A percentile compares a stretch with the other conserved stretches of the same genome.
These are phyloP conservation scores for Sinocyclocheilus rhinocerous DNA, from an alignment of 2,113 vertebrate genomes.

Conservation along the genomic window DNA sequence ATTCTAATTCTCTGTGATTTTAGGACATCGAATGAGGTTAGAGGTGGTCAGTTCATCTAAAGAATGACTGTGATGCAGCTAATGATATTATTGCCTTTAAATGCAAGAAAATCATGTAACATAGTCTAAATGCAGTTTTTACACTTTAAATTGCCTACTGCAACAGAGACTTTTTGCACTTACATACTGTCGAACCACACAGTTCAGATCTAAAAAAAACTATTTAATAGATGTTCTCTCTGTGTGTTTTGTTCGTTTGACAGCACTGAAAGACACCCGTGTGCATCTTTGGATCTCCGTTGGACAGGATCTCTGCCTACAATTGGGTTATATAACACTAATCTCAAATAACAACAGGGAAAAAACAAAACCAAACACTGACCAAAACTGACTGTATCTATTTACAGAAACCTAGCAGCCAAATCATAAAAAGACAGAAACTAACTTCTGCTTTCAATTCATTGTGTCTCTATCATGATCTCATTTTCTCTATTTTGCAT, in stretches of 20 bases:
- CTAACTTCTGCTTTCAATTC: not conserved
- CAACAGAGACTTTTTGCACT: not conserved
- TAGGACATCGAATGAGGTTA: not conserved
- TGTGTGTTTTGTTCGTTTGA: not conserved
- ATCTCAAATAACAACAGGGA: slow-evolving; percentile 16
- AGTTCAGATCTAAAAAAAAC: not conserved
- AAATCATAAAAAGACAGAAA: not conserved
- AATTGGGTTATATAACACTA: not conserved
- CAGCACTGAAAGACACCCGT: not conserved
- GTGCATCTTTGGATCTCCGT: not conserved
- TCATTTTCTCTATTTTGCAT: not conserved
- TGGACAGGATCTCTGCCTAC: not conserved
- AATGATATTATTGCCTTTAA: not conserved
- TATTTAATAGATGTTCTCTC: not conserved
- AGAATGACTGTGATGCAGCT: not conserved
- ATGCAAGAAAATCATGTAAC: not conserved
- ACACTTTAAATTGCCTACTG: not conserved
- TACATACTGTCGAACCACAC: not conserved
- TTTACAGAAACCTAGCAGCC: not conserved
- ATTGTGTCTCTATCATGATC: not conserved
- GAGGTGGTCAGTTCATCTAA: not conserved
- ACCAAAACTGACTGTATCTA: not conserved
- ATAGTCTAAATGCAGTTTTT: not conserved
- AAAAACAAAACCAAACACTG: not conserved
- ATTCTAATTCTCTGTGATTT: not conserved